phyloP scores from a whole-genome alignment of 2,113 vertebrate species.

The Anguilla rostrata region DNA sequence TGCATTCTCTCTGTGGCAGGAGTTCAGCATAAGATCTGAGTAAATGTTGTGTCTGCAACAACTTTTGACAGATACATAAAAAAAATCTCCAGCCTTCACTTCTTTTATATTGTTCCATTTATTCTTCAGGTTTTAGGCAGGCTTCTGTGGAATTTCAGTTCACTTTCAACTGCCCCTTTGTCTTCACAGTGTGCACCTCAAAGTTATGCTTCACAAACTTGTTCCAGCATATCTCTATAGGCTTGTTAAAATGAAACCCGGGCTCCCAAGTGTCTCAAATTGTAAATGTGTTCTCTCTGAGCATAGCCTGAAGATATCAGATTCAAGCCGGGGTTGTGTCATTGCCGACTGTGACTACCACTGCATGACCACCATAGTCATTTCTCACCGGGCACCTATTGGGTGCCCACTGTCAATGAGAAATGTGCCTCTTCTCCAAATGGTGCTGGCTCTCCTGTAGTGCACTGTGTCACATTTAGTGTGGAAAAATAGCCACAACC shows the following conservation, averaged over 20 bases:
- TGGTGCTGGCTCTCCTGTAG: neutral
- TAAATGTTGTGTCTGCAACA: neutral
- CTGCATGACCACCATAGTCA: neutral
- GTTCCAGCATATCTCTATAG: neutral
- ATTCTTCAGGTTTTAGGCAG: neutral
- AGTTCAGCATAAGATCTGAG: neutral
- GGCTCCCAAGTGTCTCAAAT: neutral
- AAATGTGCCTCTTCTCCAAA: neutral
- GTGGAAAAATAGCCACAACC: neutral
- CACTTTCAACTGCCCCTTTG: neutral
- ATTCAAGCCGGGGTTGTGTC: neutral
- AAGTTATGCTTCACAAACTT: neutral
- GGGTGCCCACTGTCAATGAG: neutral
- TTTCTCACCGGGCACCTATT: neutral
- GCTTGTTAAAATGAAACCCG: neutral
- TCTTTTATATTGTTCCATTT: neutral
- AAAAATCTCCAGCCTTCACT: neutral
- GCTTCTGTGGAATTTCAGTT: neutral
- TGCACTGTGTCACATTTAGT: neutral
- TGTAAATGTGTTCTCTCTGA: neutral
- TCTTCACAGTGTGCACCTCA: neutral
- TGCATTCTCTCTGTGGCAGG: neutral
- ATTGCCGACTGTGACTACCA: neutral
- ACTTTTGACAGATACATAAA: neutral
- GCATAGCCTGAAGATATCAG: neutral